Evolutionary conservation across 2,113 vertebrate species (phyloP), one percentile per base, ranked within the genome.

Genomic region (Brachionichthys hirsutus): DNA sequence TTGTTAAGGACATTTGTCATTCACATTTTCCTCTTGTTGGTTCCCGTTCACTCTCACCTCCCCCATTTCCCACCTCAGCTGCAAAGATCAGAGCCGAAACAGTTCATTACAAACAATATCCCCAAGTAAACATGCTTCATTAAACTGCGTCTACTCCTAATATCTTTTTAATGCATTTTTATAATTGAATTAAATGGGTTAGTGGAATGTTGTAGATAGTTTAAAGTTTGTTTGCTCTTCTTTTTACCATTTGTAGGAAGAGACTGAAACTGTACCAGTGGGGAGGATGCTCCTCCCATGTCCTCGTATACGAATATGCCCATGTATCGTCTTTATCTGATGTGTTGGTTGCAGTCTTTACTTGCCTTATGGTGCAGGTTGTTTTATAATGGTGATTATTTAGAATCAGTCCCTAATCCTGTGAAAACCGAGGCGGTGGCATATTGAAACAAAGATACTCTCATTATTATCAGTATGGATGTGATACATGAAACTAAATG

Each of bases 101-200:
- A 87, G 79, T 89, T 90, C 91, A 92, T 91, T 91, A 90, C 85
- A 90, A 92, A 91, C 88, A 90, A 90, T 90, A 91, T 91, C 88
- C 88, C 80, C 87, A 83, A 91, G 89, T 91, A 89, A 90, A 89
- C 89, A 92, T 89, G 91, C 89, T 88, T 91, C 91, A 92, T 92
- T 92, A 91, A 89, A 91, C 89, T 83, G 85, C 86, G 68, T 89
- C 88, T 84, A 75, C 52, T 80, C 77, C 82, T 92, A 92, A 92
- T 92, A 92, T 91, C 89, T 91, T 92, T 92, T 92, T 92, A 91
- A 92, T 92, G 91, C 85, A 90, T 92, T 92, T 90, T 90, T 90
- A 86, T 90, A 92, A 92, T 92, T 92, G 83, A 92, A 92, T 92
- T 90, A 92, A 90, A 92, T 91, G 88, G 85, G 87, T 88, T 91